Percentiles rank a stretch among this genome's conserved stretches.
Evolutionary conservation across 1,140 invertebrate genomes (phyloP).

Genomic region (Rhopalosiphum padi): DNA sequence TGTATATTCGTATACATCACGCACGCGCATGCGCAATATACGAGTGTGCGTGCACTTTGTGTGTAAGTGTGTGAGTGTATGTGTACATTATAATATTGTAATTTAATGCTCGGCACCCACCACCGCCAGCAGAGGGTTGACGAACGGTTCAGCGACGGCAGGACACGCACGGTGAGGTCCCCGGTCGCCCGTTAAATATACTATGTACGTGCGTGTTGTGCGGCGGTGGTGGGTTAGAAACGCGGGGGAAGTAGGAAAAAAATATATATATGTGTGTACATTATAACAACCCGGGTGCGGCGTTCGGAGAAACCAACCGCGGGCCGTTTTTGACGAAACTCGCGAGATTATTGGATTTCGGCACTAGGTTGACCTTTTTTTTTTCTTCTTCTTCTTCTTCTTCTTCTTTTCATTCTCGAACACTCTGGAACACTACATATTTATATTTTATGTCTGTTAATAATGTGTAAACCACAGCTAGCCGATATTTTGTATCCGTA

Average conservation of each 20-base stretch:
- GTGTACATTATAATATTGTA: constrained; percentile 39
- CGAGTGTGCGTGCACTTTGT: not conserved
- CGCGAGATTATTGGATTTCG: constrained; percentile 36
- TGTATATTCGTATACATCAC: not conserved
- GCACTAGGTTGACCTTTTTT: not conserved
- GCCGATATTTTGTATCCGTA: not conserved
- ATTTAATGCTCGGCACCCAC: constrained; percentile 25
- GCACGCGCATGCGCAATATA: not conserved
- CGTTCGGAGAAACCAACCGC: not conserved
- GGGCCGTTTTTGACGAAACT: constrained; percentile 20
- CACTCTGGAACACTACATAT: not conserved
- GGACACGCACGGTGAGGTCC: constrained; percentile 20
- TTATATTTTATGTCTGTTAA: not conserved
- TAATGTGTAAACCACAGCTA: too few relatives aligned
- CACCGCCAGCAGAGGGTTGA: not conserved
- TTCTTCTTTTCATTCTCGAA: not conserved
- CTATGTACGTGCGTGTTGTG: not conserved
- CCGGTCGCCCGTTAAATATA: constrained; percentile 23
- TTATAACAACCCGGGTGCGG: not conserved
- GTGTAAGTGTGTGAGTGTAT: not conserved
- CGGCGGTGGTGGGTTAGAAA: not conserved
- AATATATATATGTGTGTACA: not conserved
- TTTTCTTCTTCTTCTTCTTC: not conserved
- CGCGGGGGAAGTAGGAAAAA: not conserved
- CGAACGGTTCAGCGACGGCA: not conserved